Percentiles rank a stretch among this genome's conserved stretches.
These are phyloP conservation scores for Microhierax caerulescens DNA, from an alignment of 2,797 vertebrate genomes.

Conservation along the genomic window DNA sequence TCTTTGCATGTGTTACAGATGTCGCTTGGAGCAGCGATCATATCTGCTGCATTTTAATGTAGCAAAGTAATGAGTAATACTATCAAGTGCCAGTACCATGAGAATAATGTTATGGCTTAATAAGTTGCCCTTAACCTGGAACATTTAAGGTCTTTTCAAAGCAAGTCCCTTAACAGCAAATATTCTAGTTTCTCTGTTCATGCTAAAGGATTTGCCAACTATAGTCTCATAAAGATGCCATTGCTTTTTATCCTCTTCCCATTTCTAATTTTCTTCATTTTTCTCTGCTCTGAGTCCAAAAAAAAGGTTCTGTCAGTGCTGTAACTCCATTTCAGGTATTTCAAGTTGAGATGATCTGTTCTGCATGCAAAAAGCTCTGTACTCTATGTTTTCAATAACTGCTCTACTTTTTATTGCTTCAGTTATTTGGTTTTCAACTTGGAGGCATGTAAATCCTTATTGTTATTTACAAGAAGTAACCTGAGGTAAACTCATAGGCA, in stretches of 20 bases:
- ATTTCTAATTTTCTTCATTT: background rate
- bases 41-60: background rate
- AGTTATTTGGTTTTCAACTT: background rate
- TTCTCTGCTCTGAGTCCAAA: background rate
- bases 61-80: background rate
- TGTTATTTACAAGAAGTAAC: fast-evolving
- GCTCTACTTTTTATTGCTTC: background rate
- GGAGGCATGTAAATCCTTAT: background rate
- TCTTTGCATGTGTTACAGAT: fast-evolving
- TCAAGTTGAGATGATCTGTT: background rate
- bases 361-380: background rate
- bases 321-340: background rate
- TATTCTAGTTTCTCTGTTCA: background rate
- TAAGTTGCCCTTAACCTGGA: background rate
- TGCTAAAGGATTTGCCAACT: background rate
- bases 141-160: background rate
- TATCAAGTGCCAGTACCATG: background rate
- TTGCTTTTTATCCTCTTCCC: background rate
- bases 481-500: background rate
- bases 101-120: background rate
- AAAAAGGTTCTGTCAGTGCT: background rate
- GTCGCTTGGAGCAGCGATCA: background rate
- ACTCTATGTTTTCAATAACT: background rate
- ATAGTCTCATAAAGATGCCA: background rate
- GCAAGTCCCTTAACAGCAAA: background rate